Evolutionary conservation across 2,888 invertebrate species (phyloP).

Genomic region (Cheilosia pagana): DNA sequence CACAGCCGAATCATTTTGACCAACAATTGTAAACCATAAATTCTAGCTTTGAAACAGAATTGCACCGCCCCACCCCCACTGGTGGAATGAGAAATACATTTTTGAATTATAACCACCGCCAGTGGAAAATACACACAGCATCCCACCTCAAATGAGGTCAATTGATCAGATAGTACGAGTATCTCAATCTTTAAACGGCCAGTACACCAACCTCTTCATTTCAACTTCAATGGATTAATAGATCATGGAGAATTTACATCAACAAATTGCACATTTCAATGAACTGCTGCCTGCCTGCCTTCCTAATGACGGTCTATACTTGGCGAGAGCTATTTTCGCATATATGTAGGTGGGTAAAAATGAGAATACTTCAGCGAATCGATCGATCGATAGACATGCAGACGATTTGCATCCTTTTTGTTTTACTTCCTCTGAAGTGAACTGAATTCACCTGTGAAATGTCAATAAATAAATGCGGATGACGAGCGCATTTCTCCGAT

Average conservation of each 20-base stretch:
- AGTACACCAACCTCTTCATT: conserved; percentile 35
- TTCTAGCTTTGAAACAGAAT: conserved; percentile 11
- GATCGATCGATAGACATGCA: neutral
- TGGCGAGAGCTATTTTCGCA: neutral
- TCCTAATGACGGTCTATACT: conserved; percentile 14
- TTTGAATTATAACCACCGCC: conserved; percentile 20
- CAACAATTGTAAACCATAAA: conserved; percentile 22
- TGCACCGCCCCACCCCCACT: neutral
- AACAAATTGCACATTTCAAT: conserved; percentile 58
- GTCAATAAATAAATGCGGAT: conserved; percentile 56
- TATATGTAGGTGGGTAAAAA: neutral
- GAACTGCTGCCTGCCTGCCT: conserved; percentile 18
- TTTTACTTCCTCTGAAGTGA: conserved; percentile 15
- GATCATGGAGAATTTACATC: conserved; percentile 65
- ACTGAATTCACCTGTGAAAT: conserved; percentile 62
- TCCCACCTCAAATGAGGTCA: conserved; percentile 36
- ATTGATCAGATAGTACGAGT: conserved; percentile 31
- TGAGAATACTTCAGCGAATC: conserved; percentile 1
- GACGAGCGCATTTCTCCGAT: conserved; percentile 9
- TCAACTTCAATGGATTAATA: conserved; percentile 65
- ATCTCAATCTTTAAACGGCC: conserved; percentile 8
- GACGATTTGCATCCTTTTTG: conserved; percentile 21
- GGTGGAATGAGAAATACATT: conserved; percentile 4
- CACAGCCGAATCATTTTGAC: neutral
- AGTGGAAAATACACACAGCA: conserved; percentile 3